Conservation (phyloP, 2,113 vertebrate genomes). For the Zeus faber region DNA sequence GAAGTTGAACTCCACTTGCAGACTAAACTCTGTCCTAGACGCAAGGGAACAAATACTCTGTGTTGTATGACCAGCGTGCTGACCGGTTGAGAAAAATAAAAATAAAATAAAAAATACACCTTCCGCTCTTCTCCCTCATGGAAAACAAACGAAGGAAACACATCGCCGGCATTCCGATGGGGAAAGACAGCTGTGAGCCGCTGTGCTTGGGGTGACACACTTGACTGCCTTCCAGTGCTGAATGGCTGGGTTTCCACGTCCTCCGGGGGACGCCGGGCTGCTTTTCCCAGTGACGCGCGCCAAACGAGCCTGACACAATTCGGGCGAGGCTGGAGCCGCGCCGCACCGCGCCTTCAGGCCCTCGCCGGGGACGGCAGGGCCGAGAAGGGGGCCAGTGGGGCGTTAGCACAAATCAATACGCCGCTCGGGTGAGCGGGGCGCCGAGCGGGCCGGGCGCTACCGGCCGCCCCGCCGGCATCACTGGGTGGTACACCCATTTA, state of each 20-base stretch:
- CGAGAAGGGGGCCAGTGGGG: constrained; percentile 16
- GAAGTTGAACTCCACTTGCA: no score
- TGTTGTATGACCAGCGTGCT: no score
- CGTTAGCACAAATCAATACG: constrained; percentile 70
- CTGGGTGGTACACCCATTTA: background rate
- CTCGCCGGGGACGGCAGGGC: constrained; percentile 33
- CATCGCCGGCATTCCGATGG: no score
- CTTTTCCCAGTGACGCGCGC: constrained; percentile 51
- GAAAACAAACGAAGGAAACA: no score
- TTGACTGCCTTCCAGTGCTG: constrained; percentile 37
- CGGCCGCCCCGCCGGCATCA: background rate
- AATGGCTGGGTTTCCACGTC: constrained; percentile 37
- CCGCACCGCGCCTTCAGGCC: no score
- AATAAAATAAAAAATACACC: no score
- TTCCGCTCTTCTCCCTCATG: no score
- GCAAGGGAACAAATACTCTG: no score
- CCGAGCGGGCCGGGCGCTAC: constrained; percentile 9
- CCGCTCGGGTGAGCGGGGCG: constrained; percentile 20
- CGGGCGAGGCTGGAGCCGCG: no score
- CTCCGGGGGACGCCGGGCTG: constrained; percentile 48
- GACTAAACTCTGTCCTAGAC: no score
- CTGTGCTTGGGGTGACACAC: constrained; percentile 27
- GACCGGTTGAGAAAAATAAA: no score
- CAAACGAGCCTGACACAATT: no score
- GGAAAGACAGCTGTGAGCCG: constrained; percentile 1